Percentiles rank a stretch among this genome's conserved stretches.
Conservation (phyloP, 1,140 invertebrate species). For the Acromyrmex charruanus region DNA sequence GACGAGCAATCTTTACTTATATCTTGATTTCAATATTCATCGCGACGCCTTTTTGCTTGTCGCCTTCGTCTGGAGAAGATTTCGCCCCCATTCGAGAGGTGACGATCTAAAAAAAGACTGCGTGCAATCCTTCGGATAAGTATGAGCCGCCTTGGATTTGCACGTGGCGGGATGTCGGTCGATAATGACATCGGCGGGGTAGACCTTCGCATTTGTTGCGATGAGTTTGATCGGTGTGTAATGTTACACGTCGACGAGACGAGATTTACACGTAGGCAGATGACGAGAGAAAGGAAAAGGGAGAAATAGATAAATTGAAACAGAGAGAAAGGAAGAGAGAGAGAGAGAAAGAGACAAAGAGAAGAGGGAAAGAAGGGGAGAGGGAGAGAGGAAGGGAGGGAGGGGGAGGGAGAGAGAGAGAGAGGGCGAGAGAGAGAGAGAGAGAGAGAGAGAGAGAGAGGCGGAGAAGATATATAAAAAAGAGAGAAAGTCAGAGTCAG, state of each 20-base stretch:
- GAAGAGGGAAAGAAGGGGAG: not conserved
- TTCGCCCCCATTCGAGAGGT: not conserved
- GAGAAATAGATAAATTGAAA: not conserved
- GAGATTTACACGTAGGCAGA: conserved; percentile 55
- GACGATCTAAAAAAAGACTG: conserved; percentile 23
- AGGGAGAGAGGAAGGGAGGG: not conserved
- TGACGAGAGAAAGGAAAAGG: not conserved
- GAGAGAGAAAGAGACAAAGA: not conserved
- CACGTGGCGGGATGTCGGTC: conserved; percentile 40
- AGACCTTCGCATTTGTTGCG: conserved; percentile 45
- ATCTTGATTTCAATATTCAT: not conserved
- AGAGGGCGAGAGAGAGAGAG: not conserved
- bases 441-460: not conserved
- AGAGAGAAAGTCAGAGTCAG: conserved; percentile 35
- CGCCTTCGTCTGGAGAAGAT: not conserved
- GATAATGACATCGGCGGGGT: conserved; percentile 44
- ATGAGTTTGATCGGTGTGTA: conserved; percentile 19
- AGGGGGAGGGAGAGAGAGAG: not conserved
- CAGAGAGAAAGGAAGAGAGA: not conserved
- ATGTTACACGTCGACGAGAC: conserved; percentile 1
- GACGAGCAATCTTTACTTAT: not conserved
- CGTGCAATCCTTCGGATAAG: conserved; percentile 1
- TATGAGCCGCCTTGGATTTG: conserved; percentile 35
- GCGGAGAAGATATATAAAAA: not conserved
- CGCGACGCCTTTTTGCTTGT: not conserved